phyloP scores from a whole-genome alignment of 2,113 vertebrate species.

The Eulacestoma nigropectus region DNA sequence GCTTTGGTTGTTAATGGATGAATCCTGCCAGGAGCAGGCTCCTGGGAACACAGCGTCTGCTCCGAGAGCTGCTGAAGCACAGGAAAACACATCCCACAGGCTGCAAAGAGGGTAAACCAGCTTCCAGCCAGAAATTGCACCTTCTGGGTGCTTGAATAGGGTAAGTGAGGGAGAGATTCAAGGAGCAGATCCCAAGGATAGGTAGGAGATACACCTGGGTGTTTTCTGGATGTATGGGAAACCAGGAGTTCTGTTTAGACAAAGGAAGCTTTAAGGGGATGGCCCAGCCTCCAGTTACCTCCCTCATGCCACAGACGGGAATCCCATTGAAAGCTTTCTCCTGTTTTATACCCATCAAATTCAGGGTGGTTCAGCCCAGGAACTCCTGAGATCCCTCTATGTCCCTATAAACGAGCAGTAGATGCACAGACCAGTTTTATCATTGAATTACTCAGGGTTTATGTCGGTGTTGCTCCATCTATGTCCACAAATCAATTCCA shows the following conservation, averaged over 20 bases:
- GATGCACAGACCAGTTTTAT: background rate
- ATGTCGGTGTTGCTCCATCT: background rate
- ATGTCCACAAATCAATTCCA: background rate
- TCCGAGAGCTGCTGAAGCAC: background rate
- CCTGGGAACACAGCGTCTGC: background rate
- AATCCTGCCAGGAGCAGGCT: background rate
- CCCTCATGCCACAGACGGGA: background rate
- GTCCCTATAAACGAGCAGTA: background rate
- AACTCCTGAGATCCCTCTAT: rapidly evolving
- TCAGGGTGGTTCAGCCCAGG: background rate
- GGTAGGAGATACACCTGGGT: background rate
- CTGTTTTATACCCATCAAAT: background rate
- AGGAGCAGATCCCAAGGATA: background rate
- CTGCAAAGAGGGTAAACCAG: background rate
- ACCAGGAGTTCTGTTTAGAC: no score
- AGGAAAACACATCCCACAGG: background rate
- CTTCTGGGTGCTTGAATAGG: background rate
- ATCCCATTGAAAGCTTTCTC: background rate
- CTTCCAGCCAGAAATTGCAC: background rate
- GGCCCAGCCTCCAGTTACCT: background rate
- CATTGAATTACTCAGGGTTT: background rate
- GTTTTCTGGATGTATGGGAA: background rate
- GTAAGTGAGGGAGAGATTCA: background rate
- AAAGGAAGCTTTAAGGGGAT: background rate
- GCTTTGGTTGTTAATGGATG: background rate